Evolutionary conservation across 2,113 vertebrate species (phyloP).

Genomic region (Gallinago jamesoni): DNA sequence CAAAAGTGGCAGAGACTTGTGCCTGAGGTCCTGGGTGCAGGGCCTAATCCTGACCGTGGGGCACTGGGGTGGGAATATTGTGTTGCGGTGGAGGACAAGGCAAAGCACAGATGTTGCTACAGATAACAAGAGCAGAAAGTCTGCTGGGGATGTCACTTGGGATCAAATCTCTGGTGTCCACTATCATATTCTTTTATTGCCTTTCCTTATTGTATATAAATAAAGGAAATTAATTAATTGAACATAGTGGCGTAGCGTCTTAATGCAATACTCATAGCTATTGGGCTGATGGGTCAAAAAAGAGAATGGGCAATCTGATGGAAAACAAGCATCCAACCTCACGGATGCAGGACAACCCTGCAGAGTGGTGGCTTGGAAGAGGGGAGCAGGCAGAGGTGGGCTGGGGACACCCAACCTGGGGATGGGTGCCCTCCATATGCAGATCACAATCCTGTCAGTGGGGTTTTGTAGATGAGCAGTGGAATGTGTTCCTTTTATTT

Average conservation of each 20-base stretch:
- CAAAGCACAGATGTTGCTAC: background rate
- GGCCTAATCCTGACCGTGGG: background rate
- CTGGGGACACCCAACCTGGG: background rate
- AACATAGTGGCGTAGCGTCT: background rate
- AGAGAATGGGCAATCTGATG: background rate
- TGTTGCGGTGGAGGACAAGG: background rate
- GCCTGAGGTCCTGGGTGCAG: conserved; percentile 34
- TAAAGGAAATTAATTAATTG: conserved; percentile 47
- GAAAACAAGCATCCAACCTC: background rate
- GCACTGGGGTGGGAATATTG: background rate
- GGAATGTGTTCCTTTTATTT: background rate
- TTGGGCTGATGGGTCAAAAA: background rate
- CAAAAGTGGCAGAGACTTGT: conserved; percentile 26
- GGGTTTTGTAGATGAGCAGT: background rate
- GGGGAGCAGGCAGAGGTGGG: background rate
- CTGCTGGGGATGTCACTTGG: background rate
- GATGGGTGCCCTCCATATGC: background rate
- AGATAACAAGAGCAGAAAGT: background rate
- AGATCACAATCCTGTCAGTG: background rate
- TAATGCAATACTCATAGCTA: background rate
- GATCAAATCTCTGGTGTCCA: background rate
- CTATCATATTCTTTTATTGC: conserved; percentile 7
- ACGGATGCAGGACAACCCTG: accelerated
- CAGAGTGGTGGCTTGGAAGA: background rate
- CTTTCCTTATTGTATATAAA: conserved; percentile 44